Evolutionary conservation across 2,113 vertebrate species (phyloP).

Genomic region (Erythrolamprus reginae): DNA sequence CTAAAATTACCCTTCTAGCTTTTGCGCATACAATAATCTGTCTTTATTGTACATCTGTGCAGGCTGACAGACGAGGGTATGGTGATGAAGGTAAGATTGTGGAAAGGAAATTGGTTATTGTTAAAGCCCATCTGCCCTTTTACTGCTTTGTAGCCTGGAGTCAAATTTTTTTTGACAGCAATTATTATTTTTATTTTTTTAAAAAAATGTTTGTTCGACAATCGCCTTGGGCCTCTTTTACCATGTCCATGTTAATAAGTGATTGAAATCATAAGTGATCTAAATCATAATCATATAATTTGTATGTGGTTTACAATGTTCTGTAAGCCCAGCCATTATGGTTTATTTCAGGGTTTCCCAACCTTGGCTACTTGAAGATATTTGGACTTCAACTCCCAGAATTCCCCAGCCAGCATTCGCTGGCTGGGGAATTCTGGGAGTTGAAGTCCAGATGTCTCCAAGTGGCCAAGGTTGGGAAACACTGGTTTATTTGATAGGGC

Average conservation of each 20-base stretch:
- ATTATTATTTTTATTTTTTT: neutral
- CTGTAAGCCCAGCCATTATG: neutral
- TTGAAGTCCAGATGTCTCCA: too few species aligned
- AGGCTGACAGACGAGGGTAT: slow-evolving; percentile 3
- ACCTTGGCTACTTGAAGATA: too few species aligned
- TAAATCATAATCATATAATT: neutral
- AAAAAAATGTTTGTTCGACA: neutral
- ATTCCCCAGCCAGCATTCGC: too few species aligned
- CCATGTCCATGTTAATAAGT: neutral
- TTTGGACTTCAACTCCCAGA: too few species aligned
- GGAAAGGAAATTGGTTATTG: neutral
- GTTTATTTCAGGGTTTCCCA: too few species aligned
- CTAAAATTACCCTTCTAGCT: neutral
- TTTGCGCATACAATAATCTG: neutral
- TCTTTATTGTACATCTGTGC: neutral
- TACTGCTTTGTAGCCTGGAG: neutral
- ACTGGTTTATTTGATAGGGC: neutral
- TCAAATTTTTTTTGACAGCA: neutral
- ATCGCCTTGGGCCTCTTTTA: neutral
- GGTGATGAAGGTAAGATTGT: neutral
- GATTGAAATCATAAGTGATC: neutral
- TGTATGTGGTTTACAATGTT: neutral
- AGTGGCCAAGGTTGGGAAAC: too few species aligned
- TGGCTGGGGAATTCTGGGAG: too few species aligned
- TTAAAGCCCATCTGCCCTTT: neutral